phyloP scores from a whole-genome alignment of 2,797 vertebrate genomes.

The Chaunax sp. region DNA sequence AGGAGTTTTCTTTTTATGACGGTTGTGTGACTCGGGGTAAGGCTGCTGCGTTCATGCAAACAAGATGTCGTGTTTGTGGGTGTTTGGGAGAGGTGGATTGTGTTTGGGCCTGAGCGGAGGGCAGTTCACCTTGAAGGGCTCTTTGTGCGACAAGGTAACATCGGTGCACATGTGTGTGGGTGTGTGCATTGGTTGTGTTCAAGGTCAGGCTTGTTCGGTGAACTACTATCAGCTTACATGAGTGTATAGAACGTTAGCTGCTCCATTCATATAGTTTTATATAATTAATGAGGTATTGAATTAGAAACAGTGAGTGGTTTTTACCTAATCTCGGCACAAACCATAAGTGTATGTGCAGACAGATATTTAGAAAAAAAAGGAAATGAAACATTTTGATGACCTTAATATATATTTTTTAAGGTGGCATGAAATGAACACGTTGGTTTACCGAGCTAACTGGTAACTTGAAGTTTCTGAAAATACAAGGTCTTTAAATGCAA shows the following conservation, averaged over 20 bases:
- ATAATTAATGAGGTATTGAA: slow-evolving; percentile 31
- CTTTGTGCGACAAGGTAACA: slow-evolving; percentile 45
- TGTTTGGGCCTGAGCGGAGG: neutral
- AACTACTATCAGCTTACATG: slow-evolving; percentile 24
- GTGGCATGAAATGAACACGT: no score
- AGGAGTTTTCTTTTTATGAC: slow-evolving; percentile 44
- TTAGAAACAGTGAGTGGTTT: slow-evolving; percentile 1
- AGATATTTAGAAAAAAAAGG: no score
- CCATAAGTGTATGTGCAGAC: no score
- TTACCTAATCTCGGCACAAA: no score
- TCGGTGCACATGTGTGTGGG: slow-evolving; percentile 2
- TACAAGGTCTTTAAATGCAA: no score
- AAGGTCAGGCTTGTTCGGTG: slow-evolving; percentile 32
- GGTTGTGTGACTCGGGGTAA: neutral
- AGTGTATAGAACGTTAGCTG: slow-evolving; percentile 19
- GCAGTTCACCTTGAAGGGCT: slow-evolving; percentile 35
- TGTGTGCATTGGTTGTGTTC: slow-evolving; percentile 19
- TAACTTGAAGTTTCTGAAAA: no score
- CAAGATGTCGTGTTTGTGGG: slow-evolving; percentile 19
- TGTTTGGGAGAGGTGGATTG: slow-evolving; percentile 32
- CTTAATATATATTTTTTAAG: no score
- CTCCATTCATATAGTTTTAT: slow-evolving; percentile 14
- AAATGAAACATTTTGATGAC: no score
- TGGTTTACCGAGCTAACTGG: no score
- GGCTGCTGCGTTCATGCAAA: slow-evolving; percentile 57